Base-by-base conservation (phyloP, 2,113 vertebrate genomes). In the Paratilapia polleni region DNA sequence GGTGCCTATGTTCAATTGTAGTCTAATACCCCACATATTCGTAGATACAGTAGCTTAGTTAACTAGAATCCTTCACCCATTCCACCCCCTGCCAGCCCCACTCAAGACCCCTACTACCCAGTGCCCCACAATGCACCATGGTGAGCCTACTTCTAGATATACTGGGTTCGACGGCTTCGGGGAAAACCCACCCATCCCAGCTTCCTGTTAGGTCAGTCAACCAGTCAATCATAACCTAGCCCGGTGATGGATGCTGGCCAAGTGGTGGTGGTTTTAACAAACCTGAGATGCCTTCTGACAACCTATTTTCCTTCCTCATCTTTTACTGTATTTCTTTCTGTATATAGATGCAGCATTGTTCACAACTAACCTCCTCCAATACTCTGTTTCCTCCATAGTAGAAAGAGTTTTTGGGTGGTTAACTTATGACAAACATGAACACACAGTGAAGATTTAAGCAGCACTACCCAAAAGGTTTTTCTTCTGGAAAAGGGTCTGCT, bases 151-250 rank as follows among this genome's bases (percentile, higher is more conserved):
- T 58, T 38, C 36, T 57, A 22, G 22, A 47, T 49, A 31, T 28
- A 82, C 14, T 17, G 54, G 19, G 66, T 83, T 75, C 8, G 74
- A 57, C 57, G 63, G 78, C 89, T 83, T 58, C 81, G 1, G 62
- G 84, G 78, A 87, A 73, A 83, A 68, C 58, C 81, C 76, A 36
- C 63, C 75, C 59, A 38, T 22, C 54, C 22, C 64, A 73, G 9
- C 64, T 57, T 84, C 24, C 8, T 57, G 60, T 66, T 92, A 91
- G 94, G 94, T 94, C 87, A 93, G 94, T 94, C 79, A 79, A 84
- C 41, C 56, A 73, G 43, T 87, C 66, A 43, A 24, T 81, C 28
- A 63, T 49, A 80, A 62, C 80, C 47, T 12, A 14, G 64, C 28
- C 87, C 78, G 89, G 89, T 93, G 87, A 86, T 64, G 89, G 92